Evolutionary conservation across 2,113 vertebrate species (phyloP).

Genomic region (Melanotaenia duboulayi): DNA sequence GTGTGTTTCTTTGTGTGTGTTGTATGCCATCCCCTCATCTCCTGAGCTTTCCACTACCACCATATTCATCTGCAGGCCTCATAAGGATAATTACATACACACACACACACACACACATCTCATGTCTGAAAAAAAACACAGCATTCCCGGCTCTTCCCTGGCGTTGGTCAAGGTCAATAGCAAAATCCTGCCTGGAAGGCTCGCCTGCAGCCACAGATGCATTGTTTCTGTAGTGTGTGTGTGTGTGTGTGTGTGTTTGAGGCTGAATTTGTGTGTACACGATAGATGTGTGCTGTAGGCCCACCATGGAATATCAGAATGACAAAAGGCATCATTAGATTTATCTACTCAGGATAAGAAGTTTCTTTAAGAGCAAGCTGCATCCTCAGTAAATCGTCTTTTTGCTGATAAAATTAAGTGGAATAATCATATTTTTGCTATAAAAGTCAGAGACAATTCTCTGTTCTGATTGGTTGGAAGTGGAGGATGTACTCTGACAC

Average conservation of each 20-base stretch:
- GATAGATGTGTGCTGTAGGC: not conserved
- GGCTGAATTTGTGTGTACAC: not conserved
- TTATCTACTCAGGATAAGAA: not conserved
- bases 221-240: not conserved
- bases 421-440: not conserved
- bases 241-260: not conserved
- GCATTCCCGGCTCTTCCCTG: slow-evolving; percentile 16
- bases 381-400: not conserved
- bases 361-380: not conserved
- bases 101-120: slow-evolving; percentile 37
- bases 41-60: slow-evolving; percentile 62
- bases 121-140: slow-evolving; percentile 28
- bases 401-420: not conserved
- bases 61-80: slow-evolving; percentile 73
- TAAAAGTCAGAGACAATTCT: not conserved
- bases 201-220: slow-evolving; percentile 58
- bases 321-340: not conserved
- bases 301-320: too few species aligned
- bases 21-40: slow-evolving; percentile 55
- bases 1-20: slow-evolving; percentile 57
- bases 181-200: slow-evolving; percentile 62
- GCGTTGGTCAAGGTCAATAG: slow-evolving; percentile 68
- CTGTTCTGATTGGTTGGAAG: not conserved
- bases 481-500: not conserved
- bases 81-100: slow-evolving; percentile 70